phyloP scores from a whole-genome alignment of 2,888 invertebrate genomes.

The Coleophora deauratella region DNA sequence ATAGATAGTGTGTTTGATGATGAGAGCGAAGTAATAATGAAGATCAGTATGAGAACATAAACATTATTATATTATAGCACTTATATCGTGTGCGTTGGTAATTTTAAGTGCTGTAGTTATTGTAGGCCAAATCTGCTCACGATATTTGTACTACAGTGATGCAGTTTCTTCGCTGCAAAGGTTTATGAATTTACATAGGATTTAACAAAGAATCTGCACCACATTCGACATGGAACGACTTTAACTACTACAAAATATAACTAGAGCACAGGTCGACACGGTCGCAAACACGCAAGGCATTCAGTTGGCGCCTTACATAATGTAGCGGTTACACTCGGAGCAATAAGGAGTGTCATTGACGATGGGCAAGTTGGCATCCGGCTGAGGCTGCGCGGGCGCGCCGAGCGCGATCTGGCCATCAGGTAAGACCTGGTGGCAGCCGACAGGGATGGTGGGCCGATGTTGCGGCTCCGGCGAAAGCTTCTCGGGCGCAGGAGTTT shows the following conservation, averaged over 20 bases:
- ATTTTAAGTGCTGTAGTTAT: conserved; percentile 5
- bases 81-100: conserved; percentile 25
- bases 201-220: conserved; percentile 27
- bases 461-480: conserved; percentile 43
- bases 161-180: conserved; percentile 22
- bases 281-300: conserved; percentile 70
- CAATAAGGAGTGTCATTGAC: conserved; percentile 79
- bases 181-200: conserved; percentile 16
- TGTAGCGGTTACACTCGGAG: conserved; percentile 89
- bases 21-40: conserved; percentile 36
- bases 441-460: conserved; percentile 71
- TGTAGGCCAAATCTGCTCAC: conserved; percentile 9
- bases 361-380: conserved; percentile 47
- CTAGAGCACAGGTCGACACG: conserved; percentile 69
- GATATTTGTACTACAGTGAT: conserved; percentile 27
- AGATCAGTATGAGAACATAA: conserved; percentile 23
- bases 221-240: conserved; percentile 35
- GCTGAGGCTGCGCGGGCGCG: conserved; percentile 41
- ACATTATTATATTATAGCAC: conserved; percentile 21
- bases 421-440: conserved; percentile 65
- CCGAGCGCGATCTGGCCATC: conserved; percentile 68
- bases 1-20: conserved; percentile 12
- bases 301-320: conserved; percentile 83
- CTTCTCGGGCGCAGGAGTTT: conserved; percentile 35
- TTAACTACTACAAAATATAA: conserved; percentile 39